Percentiles rank a stretch among this genome's conserved stretches.
Conservation (phyloP, 2,797 vertebrate species). For the Falco peregrinus region DNA sequence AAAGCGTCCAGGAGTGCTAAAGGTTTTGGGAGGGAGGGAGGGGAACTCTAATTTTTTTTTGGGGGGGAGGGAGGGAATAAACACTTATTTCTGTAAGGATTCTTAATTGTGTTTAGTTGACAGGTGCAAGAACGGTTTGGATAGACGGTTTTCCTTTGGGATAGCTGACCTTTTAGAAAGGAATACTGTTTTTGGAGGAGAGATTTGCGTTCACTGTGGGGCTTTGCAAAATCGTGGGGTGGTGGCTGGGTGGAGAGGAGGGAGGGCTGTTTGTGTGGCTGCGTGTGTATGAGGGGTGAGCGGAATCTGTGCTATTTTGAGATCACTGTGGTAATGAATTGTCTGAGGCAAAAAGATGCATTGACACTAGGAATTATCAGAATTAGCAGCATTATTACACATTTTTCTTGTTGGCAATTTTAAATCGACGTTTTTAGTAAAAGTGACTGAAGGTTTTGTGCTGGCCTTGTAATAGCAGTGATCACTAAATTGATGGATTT, state of each 20-base stretch:
- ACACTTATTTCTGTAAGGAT: background rate
- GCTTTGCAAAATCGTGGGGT: background rate
- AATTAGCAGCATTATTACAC: background rate
- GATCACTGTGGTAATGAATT: background rate
- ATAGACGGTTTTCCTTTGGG: background rate
- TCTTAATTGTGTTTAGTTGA: background rate
- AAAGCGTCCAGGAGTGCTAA: background rate
- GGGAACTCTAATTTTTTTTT: background rate
- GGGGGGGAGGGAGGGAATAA: background rate
- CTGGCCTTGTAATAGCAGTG: background rate
- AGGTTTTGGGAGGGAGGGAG: background rate
- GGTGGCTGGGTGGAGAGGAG: background rate
- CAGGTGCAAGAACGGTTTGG: slow-evolving; percentile 36
- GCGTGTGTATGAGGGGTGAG: fast-evolving
- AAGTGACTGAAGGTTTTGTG: background rate
- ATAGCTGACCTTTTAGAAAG: background rate
- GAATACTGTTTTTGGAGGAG: background rate
- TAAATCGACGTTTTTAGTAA: background rate
- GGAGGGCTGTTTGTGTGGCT: background rate
- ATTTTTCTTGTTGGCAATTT: background rate
- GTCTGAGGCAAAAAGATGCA: background rate
- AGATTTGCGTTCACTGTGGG: background rate
- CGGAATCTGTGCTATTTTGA: background rate
- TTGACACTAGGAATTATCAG: background rate
- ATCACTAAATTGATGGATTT: background rate